Base-by-base conservation (phyloP, 2,888 invertebrate species). In the Alentia gelatinosa region DNA sequence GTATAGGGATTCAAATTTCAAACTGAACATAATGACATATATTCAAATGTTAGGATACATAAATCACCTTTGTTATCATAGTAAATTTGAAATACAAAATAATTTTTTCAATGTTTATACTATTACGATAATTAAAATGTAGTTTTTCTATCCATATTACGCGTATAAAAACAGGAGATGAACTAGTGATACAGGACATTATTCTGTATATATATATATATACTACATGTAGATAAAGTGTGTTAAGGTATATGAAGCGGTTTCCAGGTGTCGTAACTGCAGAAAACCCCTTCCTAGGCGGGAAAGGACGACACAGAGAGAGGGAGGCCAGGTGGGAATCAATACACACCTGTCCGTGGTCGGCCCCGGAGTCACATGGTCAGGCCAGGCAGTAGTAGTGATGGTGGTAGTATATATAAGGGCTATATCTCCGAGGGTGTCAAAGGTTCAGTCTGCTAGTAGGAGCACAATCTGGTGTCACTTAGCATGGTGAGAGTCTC, bases 271-370 rank as follows among this genome's bases (percentile, higher is more conserved):
- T 9, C 56, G n/a, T n/a, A n/a, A n/a, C n/a, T n/a, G n/a, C n/a
- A n/a, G n/a, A n/a, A n/a, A n/a, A n/a, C n/a, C n/a, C n/a, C n/a
- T n/a, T 47, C 19, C 47, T 47, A 63, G 5, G 63, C n/a, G 26
- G 19, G n/a, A 26, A n/a, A n/a, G 26, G 23, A 5, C 63, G 63
- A 79, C 79, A 79, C 79, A 79, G 30, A 26, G 39, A 39, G 4
- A 35, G 37, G 79, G 79, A n/a, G 79, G 35, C 39, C 39, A 39
- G 79, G 79, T 79, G 79, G 79, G 79, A 39, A 79, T 79, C 12
- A 79, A 79, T 79, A 79, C 79, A 79, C 79, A 79, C 79, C 79
- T 79, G 35, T 79, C 15, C 35, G 79, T 79, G 79, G 79, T 37
- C 35, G 79, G 39, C 79, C 79, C 39, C 39, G 79, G 79, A 79